Percentiles rank a stretch among this genome's conserved stretches.
Conservation (phyloP, 2,888 invertebrate genomes). For the Macaria liturata region DNA sequence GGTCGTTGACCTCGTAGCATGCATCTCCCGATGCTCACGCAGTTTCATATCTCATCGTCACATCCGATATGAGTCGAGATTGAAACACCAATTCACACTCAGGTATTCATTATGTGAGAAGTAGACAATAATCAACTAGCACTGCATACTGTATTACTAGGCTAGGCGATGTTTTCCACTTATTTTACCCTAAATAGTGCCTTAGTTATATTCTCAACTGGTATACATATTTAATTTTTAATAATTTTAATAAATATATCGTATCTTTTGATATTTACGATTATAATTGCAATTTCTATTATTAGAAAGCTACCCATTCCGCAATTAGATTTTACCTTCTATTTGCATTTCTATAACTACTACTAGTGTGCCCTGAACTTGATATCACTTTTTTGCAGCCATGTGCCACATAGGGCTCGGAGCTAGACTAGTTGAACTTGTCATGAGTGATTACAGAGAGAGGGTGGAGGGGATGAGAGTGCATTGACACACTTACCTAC, state of each 20-base stretch:
- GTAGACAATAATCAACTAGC: too few relatives aligned
- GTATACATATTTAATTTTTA: too few relatives aligned
- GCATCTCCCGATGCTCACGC: slow-evolving; percentile 42
- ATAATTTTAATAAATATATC: too few relatives aligned
- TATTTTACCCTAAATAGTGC: too few relatives aligned
- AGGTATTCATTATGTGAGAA: too few relatives aligned
- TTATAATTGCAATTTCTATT: not conserved
- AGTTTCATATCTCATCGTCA: slow-evolving; percentile 17
- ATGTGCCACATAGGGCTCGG: slow-evolving; percentile 45
- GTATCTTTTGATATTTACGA: too few relatives aligned
- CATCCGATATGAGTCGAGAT: not conserved
- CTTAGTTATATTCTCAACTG: too few relatives aligned
- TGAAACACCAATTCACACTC: not conserved
- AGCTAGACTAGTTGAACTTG: slow-evolving; percentile 69
- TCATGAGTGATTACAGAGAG: slow-evolving; percentile 73
- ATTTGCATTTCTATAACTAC: slow-evolving; percentile 5
- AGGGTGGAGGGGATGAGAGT: slow-evolving; percentile 73
- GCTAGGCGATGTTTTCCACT: too few relatives aligned
- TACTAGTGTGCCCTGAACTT: slow-evolving; percentile 6
- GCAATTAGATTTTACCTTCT: slow-evolving; percentile 4
- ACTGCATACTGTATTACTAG: too few relatives aligned
- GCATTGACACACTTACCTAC: slow-evolving; percentile 82
- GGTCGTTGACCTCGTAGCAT: slow-evolving; percentile 65
- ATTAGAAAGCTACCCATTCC: slow-evolving; percentile 5
- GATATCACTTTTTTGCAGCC: slow-evolving; percentile 37